Conservation (phyloP, 2,888 invertebrate genomes). For the Watsonalla binaria region DNA sequence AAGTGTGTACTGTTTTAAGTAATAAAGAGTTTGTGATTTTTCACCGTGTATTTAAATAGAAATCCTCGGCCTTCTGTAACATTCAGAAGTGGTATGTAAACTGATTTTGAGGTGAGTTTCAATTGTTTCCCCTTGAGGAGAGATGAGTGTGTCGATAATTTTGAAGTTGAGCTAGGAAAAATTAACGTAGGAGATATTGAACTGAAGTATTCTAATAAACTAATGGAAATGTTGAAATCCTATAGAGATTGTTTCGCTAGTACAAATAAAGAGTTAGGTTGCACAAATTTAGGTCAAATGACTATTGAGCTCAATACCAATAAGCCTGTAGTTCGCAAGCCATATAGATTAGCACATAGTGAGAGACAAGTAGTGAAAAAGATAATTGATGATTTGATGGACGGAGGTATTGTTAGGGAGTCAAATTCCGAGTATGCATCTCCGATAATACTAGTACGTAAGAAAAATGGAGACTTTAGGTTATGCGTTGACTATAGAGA, state of each 20-base stretch:
- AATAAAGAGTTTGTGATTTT: too few relatives aligned
- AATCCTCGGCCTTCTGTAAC: too few relatives aligned
- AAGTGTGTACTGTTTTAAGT: too few relatives aligned
- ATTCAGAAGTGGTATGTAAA: too few relatives aligned
- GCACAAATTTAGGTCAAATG: conserved; percentile 18
- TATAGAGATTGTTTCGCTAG: conserved; percentile 11
- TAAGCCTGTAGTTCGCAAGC: conserved; percentile 13
- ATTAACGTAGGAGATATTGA: too few relatives aligned
- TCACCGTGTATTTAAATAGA: too few relatives aligned
- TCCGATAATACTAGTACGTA: conserved; percentile 20
- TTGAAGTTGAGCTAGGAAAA: too few relatives aligned
- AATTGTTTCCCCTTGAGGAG: neutral
- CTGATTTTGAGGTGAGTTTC: neutral
- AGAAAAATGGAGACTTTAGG: conserved; percentile 22
- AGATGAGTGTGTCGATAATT: too few relatives aligned
- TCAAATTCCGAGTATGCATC: conserved; percentile 20
- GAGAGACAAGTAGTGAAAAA: conserved; percentile 9
- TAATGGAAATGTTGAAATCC: too few relatives aligned
- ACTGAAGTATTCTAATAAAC: too few relatives aligned
- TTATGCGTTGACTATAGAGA: conserved; percentile 24
- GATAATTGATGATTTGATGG: conserved; percentile 18
- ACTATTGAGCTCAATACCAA: conserved; percentile 14
- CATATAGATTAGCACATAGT: conserved; percentile 13
- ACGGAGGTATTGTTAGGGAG: conserved; percentile 21
- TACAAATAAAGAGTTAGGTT: conserved; percentile 16